Evolutionary conservation across 2,888 invertebrate genomes (phyloP).

Genomic region (Mamestra brassicae): DNA sequence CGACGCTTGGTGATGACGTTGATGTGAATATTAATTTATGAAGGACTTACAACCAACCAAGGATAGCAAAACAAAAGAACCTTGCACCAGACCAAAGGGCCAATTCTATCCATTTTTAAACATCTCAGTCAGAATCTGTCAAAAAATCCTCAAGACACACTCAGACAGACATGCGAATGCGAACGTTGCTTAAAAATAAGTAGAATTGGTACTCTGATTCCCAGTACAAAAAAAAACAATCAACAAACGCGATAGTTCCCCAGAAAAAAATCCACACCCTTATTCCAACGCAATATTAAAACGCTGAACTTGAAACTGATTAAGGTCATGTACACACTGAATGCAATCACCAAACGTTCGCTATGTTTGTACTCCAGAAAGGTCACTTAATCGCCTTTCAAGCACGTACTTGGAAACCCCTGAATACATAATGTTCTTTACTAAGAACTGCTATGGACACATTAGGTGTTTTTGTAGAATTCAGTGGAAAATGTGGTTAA

Average conservation of each 20-base stretch:
- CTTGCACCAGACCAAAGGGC: neutral
- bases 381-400: slow-evolving; percentile 61
- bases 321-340: slow-evolving; percentile 39
- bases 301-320: slow-evolving; percentile 41
- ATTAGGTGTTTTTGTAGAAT: slow-evolving; percentile 37
- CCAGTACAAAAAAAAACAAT: neutral
- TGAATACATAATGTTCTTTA: slow-evolving; percentile 57
- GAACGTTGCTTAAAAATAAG: too few relatives aligned
- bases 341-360: slow-evolving; percentile 40
- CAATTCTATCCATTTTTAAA: too few relatives aligned
- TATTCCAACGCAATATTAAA: slow-evolving; percentile 2
- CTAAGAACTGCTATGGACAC: slow-evolving; percentile 52
- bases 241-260: neutral
- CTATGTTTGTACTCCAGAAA: slow-evolving; percentile 19
- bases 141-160: too few relatives aligned
- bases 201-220: neutral
- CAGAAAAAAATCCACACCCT: neutral
- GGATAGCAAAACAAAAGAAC: too few relatives aligned
- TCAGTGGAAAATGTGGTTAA: slow-evolving; percentile 14
- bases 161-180: too few relatives aligned
- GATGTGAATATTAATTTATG: too few relatives aligned
- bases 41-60: too few relatives aligned
- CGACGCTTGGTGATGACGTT: neutral
- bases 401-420: slow-evolving; percentile 57
- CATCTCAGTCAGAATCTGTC: too few relatives aligned